Conservation (phyloP, 2,888 invertebrate species). For the Cerceris rybyensis region DNA sequence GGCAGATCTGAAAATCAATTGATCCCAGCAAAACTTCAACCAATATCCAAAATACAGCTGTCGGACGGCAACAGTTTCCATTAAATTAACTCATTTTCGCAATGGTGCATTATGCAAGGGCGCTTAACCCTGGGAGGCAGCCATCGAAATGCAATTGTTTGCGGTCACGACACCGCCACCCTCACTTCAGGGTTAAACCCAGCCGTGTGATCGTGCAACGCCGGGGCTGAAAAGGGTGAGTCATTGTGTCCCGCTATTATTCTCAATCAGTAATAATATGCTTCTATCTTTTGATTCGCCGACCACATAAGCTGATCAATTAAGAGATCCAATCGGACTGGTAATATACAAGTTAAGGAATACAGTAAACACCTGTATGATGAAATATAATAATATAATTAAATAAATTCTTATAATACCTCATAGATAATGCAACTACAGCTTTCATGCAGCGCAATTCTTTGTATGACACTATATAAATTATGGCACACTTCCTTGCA, state of each 20-base stretch:
- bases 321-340: slow-evolving; percentile 9
- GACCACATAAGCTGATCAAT: slow-evolving; percentile 34
- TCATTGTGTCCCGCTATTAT: slow-evolving; percentile 59
- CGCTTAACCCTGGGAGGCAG: slow-evolving; percentile 60
- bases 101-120: slow-evolving; percentile 65
- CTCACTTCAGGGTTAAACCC: slow-evolving; percentile 16
- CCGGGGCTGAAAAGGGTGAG: slow-evolving; percentile 49
- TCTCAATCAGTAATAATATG: slow-evolving; percentile 51
- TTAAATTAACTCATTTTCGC: slow-evolving; percentile 72
- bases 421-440: too few species aligned
- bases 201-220: slow-evolving; percentile 19
- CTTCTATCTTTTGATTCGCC: slow-evolving; percentile 28
- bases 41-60: slow-evolving; percentile 6
- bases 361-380: too few species aligned
- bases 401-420: too few species aligned
- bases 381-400: too few species aligned
- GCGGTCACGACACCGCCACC: slow-evolving; percentile 51
- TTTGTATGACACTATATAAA: too few species aligned
- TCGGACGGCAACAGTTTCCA: slow-evolving; percentile 63
- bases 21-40: too few species aligned
- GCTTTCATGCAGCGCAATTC: too few species aligned
- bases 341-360: background rate
- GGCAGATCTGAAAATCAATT: too few species aligned
- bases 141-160: slow-evolving; percentile 69
- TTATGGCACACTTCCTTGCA: too few species aligned